Percentiles rank a stretch among this genome's conserved stretches.
Conservation (phyloP, 2,113 vertebrate species). For the Irena cyanogastra region DNA sequence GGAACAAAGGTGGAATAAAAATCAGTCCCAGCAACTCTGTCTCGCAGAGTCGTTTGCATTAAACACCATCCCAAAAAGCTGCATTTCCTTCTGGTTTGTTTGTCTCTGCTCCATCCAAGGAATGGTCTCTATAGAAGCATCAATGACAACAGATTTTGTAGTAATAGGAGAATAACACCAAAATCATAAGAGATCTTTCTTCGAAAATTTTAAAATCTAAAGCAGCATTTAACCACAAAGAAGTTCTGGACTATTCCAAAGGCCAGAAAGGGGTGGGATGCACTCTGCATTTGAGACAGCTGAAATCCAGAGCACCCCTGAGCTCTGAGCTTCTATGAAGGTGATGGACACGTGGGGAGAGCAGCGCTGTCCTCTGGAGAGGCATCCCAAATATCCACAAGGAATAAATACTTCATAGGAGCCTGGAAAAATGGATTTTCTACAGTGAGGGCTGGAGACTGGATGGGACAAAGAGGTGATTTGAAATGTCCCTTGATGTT, state of each 20-base stretch:
- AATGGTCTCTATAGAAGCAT: neutral
- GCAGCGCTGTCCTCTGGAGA: neutral
- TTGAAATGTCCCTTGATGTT: neutral
- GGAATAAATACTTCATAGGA: neutral
- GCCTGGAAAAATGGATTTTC: neutral
- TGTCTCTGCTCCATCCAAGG: neutral
- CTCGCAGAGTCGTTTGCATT: neutral
- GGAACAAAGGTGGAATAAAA: neutral
- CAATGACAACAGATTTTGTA: neutral
- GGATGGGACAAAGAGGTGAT: neutral
- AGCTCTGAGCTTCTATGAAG: neutral
- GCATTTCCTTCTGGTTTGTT: neutral
- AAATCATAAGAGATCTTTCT: neutral
- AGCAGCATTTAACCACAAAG: neutral
- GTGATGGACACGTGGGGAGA: accelerated
- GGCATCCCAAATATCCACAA: neutral
- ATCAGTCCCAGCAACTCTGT: neutral
- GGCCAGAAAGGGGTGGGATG: neutral
- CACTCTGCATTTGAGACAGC: neutral
- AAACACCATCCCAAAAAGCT: neutral
- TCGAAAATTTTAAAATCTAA: neutral
- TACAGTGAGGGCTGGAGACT: neutral
- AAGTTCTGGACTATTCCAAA: neutral
- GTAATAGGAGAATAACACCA: neutral
- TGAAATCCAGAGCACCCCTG: neutral